Conservation (phyloP, 2,888 invertebrate species). For the Dynastes maya region DNA sequence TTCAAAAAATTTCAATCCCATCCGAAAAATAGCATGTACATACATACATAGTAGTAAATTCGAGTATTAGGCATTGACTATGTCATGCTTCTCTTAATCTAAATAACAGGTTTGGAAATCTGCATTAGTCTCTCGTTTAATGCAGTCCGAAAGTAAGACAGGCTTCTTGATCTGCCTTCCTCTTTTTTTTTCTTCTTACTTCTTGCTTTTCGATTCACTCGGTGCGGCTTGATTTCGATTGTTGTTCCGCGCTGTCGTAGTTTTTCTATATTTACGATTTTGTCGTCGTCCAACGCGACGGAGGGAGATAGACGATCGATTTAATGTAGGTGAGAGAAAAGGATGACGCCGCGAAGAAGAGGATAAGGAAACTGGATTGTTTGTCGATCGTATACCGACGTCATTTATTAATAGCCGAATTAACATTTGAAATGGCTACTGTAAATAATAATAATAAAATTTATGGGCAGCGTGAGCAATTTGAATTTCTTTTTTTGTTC, state of each 20-base stretch:
- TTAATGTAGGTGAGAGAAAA: background rate
- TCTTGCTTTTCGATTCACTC: background rate
- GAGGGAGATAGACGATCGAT: background rate
- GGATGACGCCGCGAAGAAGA: slow-evolving; percentile 7
- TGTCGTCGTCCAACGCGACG: background rate
- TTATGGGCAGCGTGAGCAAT: slow-evolving; percentile 19
- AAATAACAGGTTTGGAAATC: slow-evolving; percentile 47
- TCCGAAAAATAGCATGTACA: background rate
- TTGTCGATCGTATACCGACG: slow-evolving; percentile 35
- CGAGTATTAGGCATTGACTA: too few relatives aligned
- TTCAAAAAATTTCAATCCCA: slow-evolving; percentile 9
- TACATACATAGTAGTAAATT: too few relatives aligned
- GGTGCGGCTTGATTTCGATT: background rate
- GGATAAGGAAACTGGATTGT: slow-evolving; percentile 39
- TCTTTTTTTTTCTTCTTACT: background rate
- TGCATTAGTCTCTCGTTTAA: slow-evolving; percentile 19
- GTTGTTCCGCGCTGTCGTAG: slow-evolving; percentile 12
- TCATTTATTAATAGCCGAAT: slow-evolving; percentile 42
- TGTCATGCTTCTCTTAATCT: slow-evolving; percentile 30
- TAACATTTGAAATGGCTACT: slow-evolving; percentile 42
- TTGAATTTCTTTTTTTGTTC: slow-evolving; percentile 24
- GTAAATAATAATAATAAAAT: slow-evolving; percentile 44
- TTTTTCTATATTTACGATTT: slow-evolving; percentile 31
- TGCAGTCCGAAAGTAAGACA: background rate
- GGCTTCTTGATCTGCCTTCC: background rate